Evolutionary conservation across 2,113 vertebrate genomes (phyloP), one percentile per base, ranked within the genome.

Genomic region (Caretta caretta): DNA sequence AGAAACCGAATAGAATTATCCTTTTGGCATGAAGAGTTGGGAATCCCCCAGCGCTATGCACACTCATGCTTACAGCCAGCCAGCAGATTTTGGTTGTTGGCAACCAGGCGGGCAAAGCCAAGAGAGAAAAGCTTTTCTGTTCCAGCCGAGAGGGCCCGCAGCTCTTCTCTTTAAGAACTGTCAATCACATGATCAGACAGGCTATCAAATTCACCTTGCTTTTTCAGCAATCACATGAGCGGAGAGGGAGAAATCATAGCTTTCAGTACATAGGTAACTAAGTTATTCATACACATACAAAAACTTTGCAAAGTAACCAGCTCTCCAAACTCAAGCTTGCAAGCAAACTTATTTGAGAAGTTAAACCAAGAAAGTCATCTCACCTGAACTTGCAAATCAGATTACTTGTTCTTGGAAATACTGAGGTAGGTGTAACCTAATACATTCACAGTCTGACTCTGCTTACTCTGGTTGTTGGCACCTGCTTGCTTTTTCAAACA

Each of bases 321-420:
- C 69, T 92, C 16, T 35, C 59, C 81, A 29, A 84, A 62, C n/a
- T 2, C 31, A 38, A 82, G 14, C 35, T 69, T 69, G 25, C 49
- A 56, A 86, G 50, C 35, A 90, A 38, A 14, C 5, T 62, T 38
- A 51, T 35, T 29, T 51, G 78, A 78, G 56, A 56, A 48, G 88
- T 2, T 3, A 69, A 83, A 87, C 35, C 17, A 53, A 78, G 48
- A 6, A 95, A 92, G 51, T 31, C n/a, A 62, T 59, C 79, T 90
- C 88, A 59, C 35, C 57, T 87, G 83, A 95, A 88, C 83, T 87
- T 84, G 87, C 89, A 62, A 38, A 76, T 75, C 35, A 62, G 42
- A 48, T 88, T 88, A 89, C 89, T 96, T 94, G 57, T 78, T 90
- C 88, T 91, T 95, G 46, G 90, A 95, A 96, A 93, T 65, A 49